Evolutionary conservation across 2,888 invertebrate genomes (phyloP).

Genomic region (Ichneumoninae sp.): DNA sequence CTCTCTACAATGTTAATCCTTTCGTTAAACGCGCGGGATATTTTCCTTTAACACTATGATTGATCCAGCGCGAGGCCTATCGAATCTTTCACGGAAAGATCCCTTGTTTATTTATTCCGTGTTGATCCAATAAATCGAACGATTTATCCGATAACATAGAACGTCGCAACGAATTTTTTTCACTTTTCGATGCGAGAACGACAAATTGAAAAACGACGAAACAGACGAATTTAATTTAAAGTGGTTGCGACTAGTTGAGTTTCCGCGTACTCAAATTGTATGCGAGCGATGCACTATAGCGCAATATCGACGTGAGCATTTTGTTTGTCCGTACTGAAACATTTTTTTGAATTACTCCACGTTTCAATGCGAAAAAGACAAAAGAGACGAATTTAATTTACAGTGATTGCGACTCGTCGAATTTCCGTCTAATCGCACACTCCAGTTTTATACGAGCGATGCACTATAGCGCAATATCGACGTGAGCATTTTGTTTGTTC

Average conservation of each 20-base stretch:
- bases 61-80: not conserved
- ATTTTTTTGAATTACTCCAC: slow-evolving; percentile 5
- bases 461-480: slow-evolving; percentile 7
- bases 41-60: not conserved
- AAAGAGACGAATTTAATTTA: slow-evolving; percentile 22
- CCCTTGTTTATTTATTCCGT: not conserved
- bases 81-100: not conserved
- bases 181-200: slow-evolving; percentile 20
- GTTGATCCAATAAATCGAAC: not conserved
- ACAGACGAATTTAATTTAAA: slow-evolving; percentile 23
- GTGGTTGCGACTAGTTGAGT: slow-evolving; percentile 5
- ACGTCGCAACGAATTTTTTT: not conserved
- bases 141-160: too few species aligned
- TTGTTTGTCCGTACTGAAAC: not conserved
- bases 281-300: not conserved
- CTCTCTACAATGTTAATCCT: not conserved
- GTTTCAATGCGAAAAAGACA: slow-evolving; percentile 11
- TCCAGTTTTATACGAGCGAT: slow-evolving; percentile 34
- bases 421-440: slow-evolving; percentile 29
- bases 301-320: not conserved
- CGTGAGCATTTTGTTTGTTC: not conserved
- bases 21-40: not conserved
- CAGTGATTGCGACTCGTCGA: slow-evolving; percentile 8
- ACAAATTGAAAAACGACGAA: not conserved
- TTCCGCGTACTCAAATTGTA: slow-evolving; percentile 45